Evolutionary conservation across 2,113 vertebrate species (phyloP).

Genomic region (Bothrops jararaca): DNA sequence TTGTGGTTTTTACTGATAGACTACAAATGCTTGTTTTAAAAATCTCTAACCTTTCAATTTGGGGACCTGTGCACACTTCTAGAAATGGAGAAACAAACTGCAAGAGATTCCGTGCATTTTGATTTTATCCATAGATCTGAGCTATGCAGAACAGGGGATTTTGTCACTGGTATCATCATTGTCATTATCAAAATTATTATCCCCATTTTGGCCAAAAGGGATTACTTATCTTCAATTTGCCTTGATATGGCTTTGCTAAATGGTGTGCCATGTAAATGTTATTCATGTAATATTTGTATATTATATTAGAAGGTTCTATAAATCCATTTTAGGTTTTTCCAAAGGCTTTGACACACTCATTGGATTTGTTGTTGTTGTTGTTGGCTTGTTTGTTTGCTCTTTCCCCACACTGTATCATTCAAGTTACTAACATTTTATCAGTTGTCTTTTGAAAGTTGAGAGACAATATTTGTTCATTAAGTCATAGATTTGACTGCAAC

Average conservation of each 20-base stretch:
- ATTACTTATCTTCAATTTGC: conserved; percentile 7
- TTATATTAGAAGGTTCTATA: not conserved
- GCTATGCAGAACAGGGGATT: not conserved
- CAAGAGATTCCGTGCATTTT: conserved; percentile 28
- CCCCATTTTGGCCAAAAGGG: conserved; percentile 31
- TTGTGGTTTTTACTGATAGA: conserved; percentile 51
- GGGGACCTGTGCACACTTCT: conserved; percentile 29
- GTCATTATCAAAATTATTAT: conserved; percentile 7
- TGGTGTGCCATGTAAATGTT: not conserved
- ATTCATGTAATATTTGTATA: not conserved
- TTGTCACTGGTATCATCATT: conserved; percentile 11
- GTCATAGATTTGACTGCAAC: not conserved
- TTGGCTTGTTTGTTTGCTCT: not conserved
- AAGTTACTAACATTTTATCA: not conserved
- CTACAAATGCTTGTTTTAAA: conserved; percentile 52
- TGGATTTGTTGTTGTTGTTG: not conserved
- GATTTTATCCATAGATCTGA: conserved; percentile 22
- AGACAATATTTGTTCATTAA: not conserved
- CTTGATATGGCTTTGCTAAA: not conserved
- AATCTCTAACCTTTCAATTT: conserved; percentile 48
- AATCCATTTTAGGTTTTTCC: not conserved
- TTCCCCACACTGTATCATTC: not conserved
- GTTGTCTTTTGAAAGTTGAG: not conserved
- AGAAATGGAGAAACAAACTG: conserved; percentile 37
- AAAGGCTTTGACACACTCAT: not conserved